Percentiles rank a stretch among this genome's conserved stretches.
Conservation (phyloP, 2,888 invertebrate species). For the Leptopilina syphax region DNA sequence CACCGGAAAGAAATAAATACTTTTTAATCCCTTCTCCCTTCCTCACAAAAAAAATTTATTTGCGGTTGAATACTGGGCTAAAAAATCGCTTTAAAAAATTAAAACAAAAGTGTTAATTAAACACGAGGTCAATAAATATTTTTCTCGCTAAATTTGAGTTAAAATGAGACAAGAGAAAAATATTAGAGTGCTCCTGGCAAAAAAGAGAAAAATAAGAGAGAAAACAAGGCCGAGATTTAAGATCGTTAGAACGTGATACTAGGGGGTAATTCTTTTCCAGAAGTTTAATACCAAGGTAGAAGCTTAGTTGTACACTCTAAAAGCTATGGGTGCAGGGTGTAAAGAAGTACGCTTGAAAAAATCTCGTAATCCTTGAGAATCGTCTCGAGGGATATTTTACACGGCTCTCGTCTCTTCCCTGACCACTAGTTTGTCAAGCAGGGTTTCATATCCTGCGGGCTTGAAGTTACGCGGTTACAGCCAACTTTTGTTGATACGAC, state of each 20-base stretch:
- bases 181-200: not conserved
- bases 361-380: constrained; percentile 68
- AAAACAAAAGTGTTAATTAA: not conserved
- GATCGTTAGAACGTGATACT: constrained; percentile 59
- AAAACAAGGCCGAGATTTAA: constrained; percentile 51
- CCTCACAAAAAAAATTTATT: too few relatives aligned
- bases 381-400: constrained; percentile 67
- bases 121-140: not conserved
- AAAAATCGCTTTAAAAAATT: too few relatives aligned
- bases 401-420: constrained; percentile 59
- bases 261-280: constrained; percentile 62
- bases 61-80: too few relatives aligned
- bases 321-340: constrained; percentile 53
- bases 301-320: constrained; percentile 58
- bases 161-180: constrained; percentile 17
- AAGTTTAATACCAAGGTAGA: constrained; percentile 66
- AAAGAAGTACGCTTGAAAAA: constrained; percentile 59
- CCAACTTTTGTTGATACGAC: constrained; percentile 39
- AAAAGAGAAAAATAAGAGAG: constrained; percentile 16
- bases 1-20: too few relatives aligned
- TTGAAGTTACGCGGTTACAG: constrained; percentile 36
- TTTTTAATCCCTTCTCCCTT: too few relatives aligned
- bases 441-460: constrained; percentile 34
- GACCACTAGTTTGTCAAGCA: constrained; percentile 61
- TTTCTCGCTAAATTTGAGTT: not conserved